phyloP scores from a whole-genome alignment of 2,797 vertebrate genomes.

The Sciurus carolinensis region DNA sequence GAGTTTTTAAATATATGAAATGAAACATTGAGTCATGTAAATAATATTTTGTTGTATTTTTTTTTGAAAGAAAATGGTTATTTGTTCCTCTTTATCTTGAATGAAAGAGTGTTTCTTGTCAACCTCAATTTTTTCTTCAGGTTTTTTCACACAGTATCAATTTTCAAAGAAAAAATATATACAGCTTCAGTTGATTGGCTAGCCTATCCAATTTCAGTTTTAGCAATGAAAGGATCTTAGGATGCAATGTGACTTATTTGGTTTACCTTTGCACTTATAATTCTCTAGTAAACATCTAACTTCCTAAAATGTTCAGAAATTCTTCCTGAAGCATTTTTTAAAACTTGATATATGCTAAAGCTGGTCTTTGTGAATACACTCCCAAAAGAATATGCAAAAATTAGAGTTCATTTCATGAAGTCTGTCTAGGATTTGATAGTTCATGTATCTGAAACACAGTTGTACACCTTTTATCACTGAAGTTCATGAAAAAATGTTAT shows the following conservation, averaged over 20 bases:
- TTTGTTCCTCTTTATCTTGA: not conserved
- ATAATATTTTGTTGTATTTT: not conserved
- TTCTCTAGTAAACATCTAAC: not conserved
- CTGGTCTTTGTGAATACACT: not conserved
- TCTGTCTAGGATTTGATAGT: not conserved
- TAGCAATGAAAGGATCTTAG: constrained; percentile 33
- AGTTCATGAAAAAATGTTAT: not conserved
- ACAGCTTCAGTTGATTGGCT: not conserved
- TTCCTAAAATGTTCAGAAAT: not conserved
- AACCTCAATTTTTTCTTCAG: not conserved
- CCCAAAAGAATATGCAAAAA: not conserved
- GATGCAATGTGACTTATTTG: not conserved
- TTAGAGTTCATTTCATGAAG: not conserved
- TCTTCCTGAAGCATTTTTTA: constrained; percentile 48
- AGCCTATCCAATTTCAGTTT: not conserved
- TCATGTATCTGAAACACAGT: not conserved
- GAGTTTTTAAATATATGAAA: constrained; percentile 8
- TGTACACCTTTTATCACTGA: not conserved
- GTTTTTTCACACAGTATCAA: not conserved
- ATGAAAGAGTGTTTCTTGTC: not conserved
- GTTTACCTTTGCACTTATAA: not conserved
- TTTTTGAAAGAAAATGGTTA: not conserved
- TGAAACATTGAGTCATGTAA: not conserved
- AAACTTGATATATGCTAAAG: not conserved
- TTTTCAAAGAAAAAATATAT: not conserved